Base-by-base conservation (phyloP, 1,140 invertebrate species). In the Drosophila funebris region DNA sequence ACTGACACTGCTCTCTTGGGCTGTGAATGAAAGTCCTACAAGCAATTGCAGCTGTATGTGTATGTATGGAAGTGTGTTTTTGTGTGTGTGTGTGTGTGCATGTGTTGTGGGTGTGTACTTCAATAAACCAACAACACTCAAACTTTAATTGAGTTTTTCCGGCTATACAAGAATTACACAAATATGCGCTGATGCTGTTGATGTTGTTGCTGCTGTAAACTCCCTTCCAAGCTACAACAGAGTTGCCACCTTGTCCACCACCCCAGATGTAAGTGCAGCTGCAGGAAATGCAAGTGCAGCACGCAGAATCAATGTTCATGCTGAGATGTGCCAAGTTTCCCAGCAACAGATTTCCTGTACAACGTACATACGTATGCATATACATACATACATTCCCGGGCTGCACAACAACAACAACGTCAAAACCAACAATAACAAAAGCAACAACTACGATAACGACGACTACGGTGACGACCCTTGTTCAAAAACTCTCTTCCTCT, bases 341-440 rank as follows among this genome's bases (percentile, higher is more conserved):
- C 80, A 85, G 80, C 80, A 84, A 85, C 80, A 87, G 83, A 87
- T 88, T 87, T 88, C 82, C 82, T 87, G 82, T 78, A 77, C 73
- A 87, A 81, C 85, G 37, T 67, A 37, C 20, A 31, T 24, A 46
- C 9, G 14, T 13, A 76, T 81, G 33, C 54, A 33, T 13, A 18
- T 14, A 50, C 13, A 14, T 24, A 48, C n/a, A 48, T 66, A 73
- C 68, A 73, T 78, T 78, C 73, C 77, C 77, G 61, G 77, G 67
- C 73, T 80, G 78, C 76, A 62, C 61, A 78, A 66, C 68, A 70
- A 44, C 62, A 71, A 58, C 52, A 63, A 44, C 29, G n/a, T n/a
- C n/a, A n/a, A n/a, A n/a, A 76, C 31, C 57, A 27, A 31, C 73
- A 43, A 73, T 39, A 70, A 63, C 72, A 79, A 60, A 62, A 74